Evolutionary conservation across 53 echinoderm and acorn worm species (phyloP).

Genomic region (Holothuria leucospilota): DNA sequence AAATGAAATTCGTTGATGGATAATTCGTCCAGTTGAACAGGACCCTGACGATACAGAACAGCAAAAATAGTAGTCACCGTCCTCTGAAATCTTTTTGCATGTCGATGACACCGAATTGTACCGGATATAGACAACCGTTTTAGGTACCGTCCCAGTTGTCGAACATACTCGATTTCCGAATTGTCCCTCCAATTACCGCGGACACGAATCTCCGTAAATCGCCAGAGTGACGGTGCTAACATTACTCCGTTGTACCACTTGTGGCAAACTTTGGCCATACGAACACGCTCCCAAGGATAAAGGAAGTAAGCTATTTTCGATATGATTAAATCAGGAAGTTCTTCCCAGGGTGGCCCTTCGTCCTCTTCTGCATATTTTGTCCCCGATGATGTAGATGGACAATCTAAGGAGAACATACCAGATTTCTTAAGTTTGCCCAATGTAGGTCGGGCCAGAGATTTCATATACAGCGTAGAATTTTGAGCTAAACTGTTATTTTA

Average conservation of each 20-base stretch:
- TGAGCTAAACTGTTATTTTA: no score
- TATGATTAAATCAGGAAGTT: conserved; percentile 67
- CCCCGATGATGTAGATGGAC: conserved; percentile 22
- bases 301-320: conserved; percentile 74
- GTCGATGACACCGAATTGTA: conserved; percentile 70
- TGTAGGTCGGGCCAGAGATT: no score
- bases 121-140: conserved; percentile 72
- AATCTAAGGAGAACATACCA: no score
- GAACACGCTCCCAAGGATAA: conserved; percentile 69
- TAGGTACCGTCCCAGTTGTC: conserved; percentile 78
- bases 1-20: conserved; percentile 80
- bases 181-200: conserved; percentile 76
- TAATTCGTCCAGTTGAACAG: conserved; percentile 85
- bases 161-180: conserved; percentile 70
- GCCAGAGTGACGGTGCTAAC: conserved; percentile 79
- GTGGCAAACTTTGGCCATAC: conserved; percentile 73
- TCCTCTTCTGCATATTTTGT: conserved; percentile 4
- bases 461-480: no score
- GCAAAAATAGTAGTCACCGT: conserved; percentile 85
- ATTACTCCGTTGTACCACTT: conserved; percentile 82
- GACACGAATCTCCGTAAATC: conserved; percentile 74
- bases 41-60: conserved; percentile 83
- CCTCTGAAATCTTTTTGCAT: conserved; percentile 74
- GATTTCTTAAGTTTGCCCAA: no score
- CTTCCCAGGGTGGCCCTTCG: conserved; percentile 48